A percentile compares a stretch with the other conserved stretches of the same genome.
Conservation (phyloP, 2,113 vertebrate species). For the Vimba vimba region DNA sequence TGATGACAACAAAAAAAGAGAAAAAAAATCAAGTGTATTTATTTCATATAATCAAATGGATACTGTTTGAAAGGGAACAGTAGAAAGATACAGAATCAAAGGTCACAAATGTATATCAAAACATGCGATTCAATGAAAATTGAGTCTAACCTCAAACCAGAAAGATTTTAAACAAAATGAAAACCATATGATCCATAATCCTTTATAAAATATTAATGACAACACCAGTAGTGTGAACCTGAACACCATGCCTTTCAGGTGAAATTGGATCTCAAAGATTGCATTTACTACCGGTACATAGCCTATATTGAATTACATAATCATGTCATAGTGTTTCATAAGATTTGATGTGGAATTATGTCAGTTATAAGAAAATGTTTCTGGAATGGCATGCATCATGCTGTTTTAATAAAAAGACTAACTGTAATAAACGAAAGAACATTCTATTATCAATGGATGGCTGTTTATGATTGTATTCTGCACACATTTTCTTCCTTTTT, state of each 20-base stretch:
- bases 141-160: neutral
- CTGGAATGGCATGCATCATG: neutral
- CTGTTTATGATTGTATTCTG: neutral
- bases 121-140: neutral
- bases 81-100: neutral
- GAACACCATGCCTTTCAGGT: neutral
- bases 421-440: neutral
- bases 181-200: neutral
- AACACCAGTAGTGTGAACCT: neutral
- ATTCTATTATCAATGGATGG: neutral
- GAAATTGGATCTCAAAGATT: constrained; percentile 9
- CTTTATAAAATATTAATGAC: neutral
- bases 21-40: neutral
- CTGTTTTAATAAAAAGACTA: neutral
- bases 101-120: neutral
- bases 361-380: constrained; percentile 1
- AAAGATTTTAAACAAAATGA: neutral
- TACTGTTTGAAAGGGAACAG: constrained; percentile 3
- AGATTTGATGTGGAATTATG: neutral
- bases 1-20: neutral
- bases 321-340: constrained; percentile 7
- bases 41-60: constrained; percentile 12
- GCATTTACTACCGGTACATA: neutral
- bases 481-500: neutral
- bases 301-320: neutral